A percentile compares a stretch with the other conserved stretches of the same genome.
phyloP scores from a whole-genome alignment of 2,888 invertebrate species.

The Junonia oenone region DNA sequence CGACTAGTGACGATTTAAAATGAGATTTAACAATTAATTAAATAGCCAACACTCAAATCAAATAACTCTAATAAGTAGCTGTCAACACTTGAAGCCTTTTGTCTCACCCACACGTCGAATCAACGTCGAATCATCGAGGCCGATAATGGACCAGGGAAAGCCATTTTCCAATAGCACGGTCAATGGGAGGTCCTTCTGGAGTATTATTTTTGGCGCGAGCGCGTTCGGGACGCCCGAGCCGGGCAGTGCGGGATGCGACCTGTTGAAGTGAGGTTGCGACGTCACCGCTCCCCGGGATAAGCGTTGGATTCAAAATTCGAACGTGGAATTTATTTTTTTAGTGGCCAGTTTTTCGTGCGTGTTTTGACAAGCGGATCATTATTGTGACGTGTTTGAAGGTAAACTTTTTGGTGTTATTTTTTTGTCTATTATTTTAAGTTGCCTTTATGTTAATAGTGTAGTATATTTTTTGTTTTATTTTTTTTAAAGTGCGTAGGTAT shows the following conservation, averaged over 20 bases:
- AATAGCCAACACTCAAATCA: too few species aligned
- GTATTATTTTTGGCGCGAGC: conserved; percentile 77
- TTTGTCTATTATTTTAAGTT: background rate
- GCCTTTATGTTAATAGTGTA: background rate
- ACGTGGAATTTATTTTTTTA: conserved; percentile 21
- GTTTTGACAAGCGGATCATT: conserved; percentile 5
- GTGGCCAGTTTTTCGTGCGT: conserved; percentile 20
- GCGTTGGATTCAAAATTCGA: conserved; percentile 39
- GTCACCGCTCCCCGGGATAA: conserved; percentile 43
- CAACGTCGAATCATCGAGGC: conserved; percentile 39
- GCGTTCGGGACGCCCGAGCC: conserved; percentile 51
- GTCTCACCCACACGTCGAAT: conserved; percentile 36
- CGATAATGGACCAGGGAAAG: conserved; percentile 55
- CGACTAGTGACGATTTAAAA: too few species aligned
- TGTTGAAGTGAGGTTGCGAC: conserved; percentile 70
- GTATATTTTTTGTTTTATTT: background rate
- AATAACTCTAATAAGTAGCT: background rate
- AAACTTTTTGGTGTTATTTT: conserved; percentile 9
- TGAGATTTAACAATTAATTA: too few species aligned
- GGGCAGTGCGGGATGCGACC: conserved; percentile 74
- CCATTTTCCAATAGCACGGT: conserved; percentile 70
- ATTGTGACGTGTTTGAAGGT: conserved; percentile 14
- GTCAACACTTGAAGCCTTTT: background rate
- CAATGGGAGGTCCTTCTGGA: conserved; percentile 66
- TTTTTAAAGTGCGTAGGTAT: background rate